Base-by-base conservation (phyloP, 2,888 invertebrate genomes). In the Aphidius colemani region DNA sequence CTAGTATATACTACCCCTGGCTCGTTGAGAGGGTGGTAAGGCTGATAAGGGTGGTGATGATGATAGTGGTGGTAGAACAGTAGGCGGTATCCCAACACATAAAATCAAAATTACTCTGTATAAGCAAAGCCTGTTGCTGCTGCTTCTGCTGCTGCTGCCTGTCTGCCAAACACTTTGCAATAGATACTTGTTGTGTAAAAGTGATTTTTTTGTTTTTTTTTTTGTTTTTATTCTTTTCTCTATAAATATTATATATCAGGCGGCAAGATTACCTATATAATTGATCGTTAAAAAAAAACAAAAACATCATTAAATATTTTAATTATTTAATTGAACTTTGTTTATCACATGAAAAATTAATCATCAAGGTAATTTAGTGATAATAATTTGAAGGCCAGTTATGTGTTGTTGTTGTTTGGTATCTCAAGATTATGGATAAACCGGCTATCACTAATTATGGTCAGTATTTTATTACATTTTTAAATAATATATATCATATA, bases 71-170 rank as follows among this genome's bases (percentile, higher is more conserved):
- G 39, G 57, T 48, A 7, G 11, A 48, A 48, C 11, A 48, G 13
- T 13, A 46, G 57, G 55, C 44, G 57, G 44, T 55, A 44, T 10
- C 18, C 46, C 57, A 39, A 45, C 39, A 45, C 39, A 46, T 46
- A 46, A 72, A 76, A 73, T 76, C 71, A 69, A 72, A 71, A 30
- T 30, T 70, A 71, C 71, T 70, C 69, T 69, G 69, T 79, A 79
- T 78, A 78, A 75, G 73, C 72, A 77, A 78, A 79, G 80, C 79
- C 80, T 80, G 80, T 80, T 80, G 80, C 80, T 80, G 78, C 70
- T 68, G 66, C 66, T 74, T 70, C 30, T 30, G 30, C 80, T 80
- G 80, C 80, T 80, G 80, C 80, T 80, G 78, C 70, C 68, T 66
- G 78, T 70, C 68, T 66, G 65, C 73, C 70, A 57, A 48, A 57